These are phyloP conservation scores for Euphonia xanthogaster DNA, from an alignment of 2,797 vertebrate species.

Conservation along the genomic window DNA sequence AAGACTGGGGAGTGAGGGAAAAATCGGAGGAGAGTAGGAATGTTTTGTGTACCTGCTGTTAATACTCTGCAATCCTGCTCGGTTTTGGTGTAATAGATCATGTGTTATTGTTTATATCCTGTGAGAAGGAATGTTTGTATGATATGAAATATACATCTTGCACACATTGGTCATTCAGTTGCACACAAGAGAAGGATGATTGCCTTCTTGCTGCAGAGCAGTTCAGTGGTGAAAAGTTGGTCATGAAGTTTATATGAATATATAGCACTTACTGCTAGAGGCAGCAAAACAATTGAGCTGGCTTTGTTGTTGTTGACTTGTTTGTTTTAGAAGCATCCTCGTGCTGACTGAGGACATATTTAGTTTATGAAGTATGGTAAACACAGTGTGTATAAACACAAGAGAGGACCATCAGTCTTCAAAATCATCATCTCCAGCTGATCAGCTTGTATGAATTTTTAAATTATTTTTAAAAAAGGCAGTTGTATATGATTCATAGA, in stretches of 20 bases:
- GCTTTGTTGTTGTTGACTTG: background rate
- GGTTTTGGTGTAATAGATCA: background rate
- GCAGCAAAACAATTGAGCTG: background rate
- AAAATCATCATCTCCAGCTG: background rate
- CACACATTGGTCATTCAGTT: background rate
- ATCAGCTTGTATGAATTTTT: background rate
- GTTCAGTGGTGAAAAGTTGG: background rate
- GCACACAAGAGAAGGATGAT: background rate
- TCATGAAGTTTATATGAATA: background rate
- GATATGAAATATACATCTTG: background rate
- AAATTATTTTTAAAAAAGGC: background rate
- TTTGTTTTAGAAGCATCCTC: background rate
- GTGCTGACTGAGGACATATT: background rate
- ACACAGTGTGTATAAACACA: background rate
- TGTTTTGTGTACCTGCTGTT: background rate
- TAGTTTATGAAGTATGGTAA: background rate
- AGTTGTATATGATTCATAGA: background rate
- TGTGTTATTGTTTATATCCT: background rate
- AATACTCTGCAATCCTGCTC: fast-evolving
- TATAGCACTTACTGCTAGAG: background rate
- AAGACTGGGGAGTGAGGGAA: background rate
- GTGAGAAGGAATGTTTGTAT: background rate
- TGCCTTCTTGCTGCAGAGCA: background rate
- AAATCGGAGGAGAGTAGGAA: background rate
- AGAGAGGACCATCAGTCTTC: background rate